These are phyloP conservation scores for Caenorhabditis imperialis DNA, from an alignment of 2,888 invertebrate species.

Conservation along the genomic window DNA sequence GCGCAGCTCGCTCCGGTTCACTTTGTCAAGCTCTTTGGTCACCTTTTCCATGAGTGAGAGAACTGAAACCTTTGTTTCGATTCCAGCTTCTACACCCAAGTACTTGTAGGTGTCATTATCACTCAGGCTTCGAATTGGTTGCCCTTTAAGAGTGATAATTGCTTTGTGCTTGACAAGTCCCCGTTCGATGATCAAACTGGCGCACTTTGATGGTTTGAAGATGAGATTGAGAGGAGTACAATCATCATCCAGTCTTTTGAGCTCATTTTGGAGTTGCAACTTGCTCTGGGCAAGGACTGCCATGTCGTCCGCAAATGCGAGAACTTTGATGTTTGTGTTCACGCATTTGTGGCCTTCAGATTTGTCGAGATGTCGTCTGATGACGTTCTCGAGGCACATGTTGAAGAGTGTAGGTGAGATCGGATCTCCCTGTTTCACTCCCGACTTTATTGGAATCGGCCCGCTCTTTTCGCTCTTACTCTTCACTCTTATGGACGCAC, in stretches of 20 bases:
- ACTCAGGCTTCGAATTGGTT: neutral
- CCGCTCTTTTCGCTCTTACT: slow-evolving; percentile 15
- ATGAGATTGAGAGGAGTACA: slow-evolving; percentile 15
- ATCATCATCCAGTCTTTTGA: slow-evolving; percentile 2
- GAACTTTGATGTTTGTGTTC: slow-evolving; percentile 5
- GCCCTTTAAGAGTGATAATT: slow-evolving; percentile 1
- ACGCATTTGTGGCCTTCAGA: slow-evolving; percentile 1
- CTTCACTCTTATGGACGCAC: slow-evolving; percentile 14
- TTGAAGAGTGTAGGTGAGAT: slow-evolving; percentile 77
- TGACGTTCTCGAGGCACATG: slow-evolving; percentile 72
- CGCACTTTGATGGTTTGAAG: slow-evolving; percentile 52
- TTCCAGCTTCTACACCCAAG: slow-evolving; percentile 23
- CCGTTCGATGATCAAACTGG: slow-evolving; percentile 11
- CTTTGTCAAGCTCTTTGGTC: slow-evolving; percentile 1
- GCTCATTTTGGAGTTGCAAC: slow-evolving; percentile 1
- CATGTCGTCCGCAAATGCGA: slow-evolving; percentile 55
- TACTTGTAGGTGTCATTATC: slow-evolving; percentile 9
- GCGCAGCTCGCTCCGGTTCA: slow-evolving; percentile 1
- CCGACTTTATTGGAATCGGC: slow-evolving; percentile 57
- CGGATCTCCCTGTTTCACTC: slow-evolving; percentile 78
- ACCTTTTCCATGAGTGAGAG: neutral
- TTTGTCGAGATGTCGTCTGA: slow-evolving; percentile 11
- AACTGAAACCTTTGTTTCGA: neutral
- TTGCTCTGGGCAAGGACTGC: slow-evolving; percentile 9
- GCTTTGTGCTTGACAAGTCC: neutral